Percentiles rank a stretch among this genome's conserved stretches.
Evolutionary conservation across 2,113 vertebrate species (phyloP).

Genomic region (Zapus hudsonius): DNA sequence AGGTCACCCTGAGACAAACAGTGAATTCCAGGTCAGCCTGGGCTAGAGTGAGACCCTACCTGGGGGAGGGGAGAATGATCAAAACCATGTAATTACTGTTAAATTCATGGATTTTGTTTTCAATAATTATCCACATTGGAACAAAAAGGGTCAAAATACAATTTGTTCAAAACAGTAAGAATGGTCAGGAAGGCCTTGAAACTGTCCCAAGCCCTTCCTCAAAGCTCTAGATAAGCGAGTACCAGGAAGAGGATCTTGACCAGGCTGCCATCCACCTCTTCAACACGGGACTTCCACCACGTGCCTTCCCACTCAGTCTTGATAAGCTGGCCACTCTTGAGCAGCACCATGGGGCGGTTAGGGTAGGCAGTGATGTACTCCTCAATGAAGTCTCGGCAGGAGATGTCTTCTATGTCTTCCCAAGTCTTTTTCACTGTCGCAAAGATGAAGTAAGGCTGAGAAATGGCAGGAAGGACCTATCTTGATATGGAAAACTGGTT

Average conservation of each 20-base stretch:
- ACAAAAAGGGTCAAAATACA: constrained; percentile 38
- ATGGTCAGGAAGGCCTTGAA: neutral
- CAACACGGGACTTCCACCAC: constrained; percentile 98
- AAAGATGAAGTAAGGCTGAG: neutral
- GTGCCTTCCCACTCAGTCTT: constrained; percentile 99
- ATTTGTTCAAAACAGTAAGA: neutral
- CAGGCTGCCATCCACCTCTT: constrained; percentile 97
- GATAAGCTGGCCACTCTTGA: constrained; percentile 96
- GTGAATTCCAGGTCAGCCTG: too few relatives aligned
- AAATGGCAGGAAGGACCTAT: neutral
- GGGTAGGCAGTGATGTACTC: constrained; percentile 98
- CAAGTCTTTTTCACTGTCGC: constrained; percentile 92
- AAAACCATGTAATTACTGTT: neutral
- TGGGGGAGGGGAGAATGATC: neutral
- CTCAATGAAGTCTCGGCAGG: constrained; percentile 96
- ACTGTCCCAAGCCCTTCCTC: neutral
- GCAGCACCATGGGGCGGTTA: constrained; percentile 97
- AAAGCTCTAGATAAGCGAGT: constrained; percentile 62
- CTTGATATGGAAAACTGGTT: neutral
- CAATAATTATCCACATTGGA: neutral
- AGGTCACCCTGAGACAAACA: too few relatives aligned
- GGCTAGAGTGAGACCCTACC: too few relatives aligned
- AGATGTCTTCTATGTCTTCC: constrained; percentile 98
- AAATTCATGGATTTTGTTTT: constrained; percentile 20
- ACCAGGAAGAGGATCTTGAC: constrained; percentile 99